Evolutionary conservation across 2,888 invertebrate genomes (phyloP), one percentile per base, ranked within the genome.

Genomic region (Elegia similella): DNA sequence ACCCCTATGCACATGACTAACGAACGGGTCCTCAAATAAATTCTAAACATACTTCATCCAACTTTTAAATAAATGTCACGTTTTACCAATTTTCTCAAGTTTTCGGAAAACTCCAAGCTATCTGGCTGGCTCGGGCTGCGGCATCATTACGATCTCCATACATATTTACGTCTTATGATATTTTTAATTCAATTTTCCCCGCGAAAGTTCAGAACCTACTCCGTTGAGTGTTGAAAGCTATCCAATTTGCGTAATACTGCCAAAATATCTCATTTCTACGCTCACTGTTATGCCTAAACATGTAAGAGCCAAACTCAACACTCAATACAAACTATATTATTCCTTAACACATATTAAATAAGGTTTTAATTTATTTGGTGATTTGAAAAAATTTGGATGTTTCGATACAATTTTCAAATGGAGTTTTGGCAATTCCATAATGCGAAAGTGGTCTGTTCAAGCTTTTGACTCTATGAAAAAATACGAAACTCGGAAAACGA

Each of bases 201-300:
- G 81, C 88, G 84, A 90, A 90, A 91, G 84, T 91, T 91, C 86
- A 83, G 84, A 90, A 88, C 88, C 85, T 89, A 90, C 90, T 88
- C 84, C 86, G 90, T 87, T 84, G 91, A 91, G 91, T 91, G 91
- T 91, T 89, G 91, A 91, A 91, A 91, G 91, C 91, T 90, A 91
- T 91, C 91, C 91, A 91, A 91, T 91, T 91, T 91, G 90, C 90
- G 89, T 91, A 91, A 91, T 91, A 91, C 91, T 90, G 84, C 88
- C 91, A 89, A 91, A 91, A 91, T 91, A 91, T 91, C 91, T 91
- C 90, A 91, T 91, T 91, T 91, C 91, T 91, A 88, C 90, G 88
- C 87, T 89, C 82, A 85, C 85, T 86, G 82, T 74, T 71, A 66
- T 72, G 67, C 61, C 66, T 59, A 66, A 64, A 64, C 60, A 62